Base-by-base conservation (phyloP, 2,888 invertebrate species). In the Hirudinaria manillensis region DNA sequence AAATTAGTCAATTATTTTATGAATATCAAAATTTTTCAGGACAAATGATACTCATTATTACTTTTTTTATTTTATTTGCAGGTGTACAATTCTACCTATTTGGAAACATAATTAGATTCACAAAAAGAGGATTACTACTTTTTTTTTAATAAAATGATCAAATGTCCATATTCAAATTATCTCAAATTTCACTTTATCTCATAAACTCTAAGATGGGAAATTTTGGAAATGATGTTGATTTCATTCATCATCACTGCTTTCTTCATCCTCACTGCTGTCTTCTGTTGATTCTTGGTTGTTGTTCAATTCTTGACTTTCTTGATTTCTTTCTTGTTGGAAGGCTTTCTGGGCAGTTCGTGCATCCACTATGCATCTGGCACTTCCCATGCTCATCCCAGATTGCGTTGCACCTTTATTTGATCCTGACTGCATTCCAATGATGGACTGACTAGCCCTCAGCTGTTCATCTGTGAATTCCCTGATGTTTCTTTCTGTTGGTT, bases 401-500 rank as follows among this genome's bases (percentile, higher is more conserved):
- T 84, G 84, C 36, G 81, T 81, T 36, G 83, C 84, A 67, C 79
- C 79, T 74, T 84, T 82, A 78, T 84, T 84, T 27, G 82, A 80
- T 21, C 83, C 84, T n/a, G 82, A 80, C 74, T 79, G 72, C 78
- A 77, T 74, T 3, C 76, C 75, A 81, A 76, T 53, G 65, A 78
- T 66, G 7, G 75, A 38, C 36, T 77, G 72, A 3, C 80, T 74
- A 82, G 77, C 75, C 24, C 72, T 74, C 29, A 78, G 45, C 78
- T 84, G 83, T 75, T 83, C 83, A 29, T 80, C 79, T n/a, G 83
- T 81, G 78, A 84, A 85, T 45, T 82, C 78, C 36, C 82, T 80
- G 55, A 77, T 74, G 76, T 82, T 80, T 75, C 79, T 80, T 76
- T 82, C 82, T 13, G 82, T 79, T n/a, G 85, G 84, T 76, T 81